These are phyloP conservation scores for Esox lucius DNA, from an alignment of 2,797 vertebrate species.

Conservation along the genomic window DNA sequence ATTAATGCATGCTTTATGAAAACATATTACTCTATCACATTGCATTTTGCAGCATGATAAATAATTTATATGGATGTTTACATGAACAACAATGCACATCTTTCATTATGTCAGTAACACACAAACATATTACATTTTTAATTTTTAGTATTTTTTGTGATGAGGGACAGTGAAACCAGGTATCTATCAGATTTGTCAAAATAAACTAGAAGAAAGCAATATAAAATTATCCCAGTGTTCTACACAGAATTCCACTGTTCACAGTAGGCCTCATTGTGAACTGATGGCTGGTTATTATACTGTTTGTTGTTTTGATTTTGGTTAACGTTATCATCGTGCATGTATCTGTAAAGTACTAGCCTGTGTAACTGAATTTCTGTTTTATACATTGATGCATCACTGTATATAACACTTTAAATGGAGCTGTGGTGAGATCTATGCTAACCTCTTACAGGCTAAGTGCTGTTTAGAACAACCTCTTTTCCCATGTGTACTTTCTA, in stretches of 20 bases:
- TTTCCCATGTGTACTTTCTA: constrained; percentile 18
- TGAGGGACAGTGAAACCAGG: not conserved
- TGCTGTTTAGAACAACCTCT: constrained; percentile 43
- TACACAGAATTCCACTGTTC: not conserved
- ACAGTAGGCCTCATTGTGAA: not conserved
- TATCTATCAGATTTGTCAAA: not conserved
- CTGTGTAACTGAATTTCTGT: not conserved
- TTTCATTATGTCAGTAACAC: constrained; percentile 31
- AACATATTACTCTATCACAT: constrained; percentile 36
- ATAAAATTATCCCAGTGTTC: not conserved
- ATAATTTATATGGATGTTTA: constrained; percentile 52
- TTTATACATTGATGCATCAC: not conserved
- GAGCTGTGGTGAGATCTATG: constrained; percentile 16
- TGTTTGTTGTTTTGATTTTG: not conserved
- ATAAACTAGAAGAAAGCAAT: not conserved
- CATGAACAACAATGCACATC: constrained; percentile 4
- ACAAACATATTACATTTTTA: not conserved
- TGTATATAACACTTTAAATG: not conserved
- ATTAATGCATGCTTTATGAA: constrained; percentile 21
- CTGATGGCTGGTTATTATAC: not conserved
- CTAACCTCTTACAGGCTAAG: constrained; percentile 38
- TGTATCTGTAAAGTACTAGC: not conserved
- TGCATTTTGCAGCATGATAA: constrained; percentile 46
- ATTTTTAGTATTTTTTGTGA: not conserved
- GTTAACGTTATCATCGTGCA: not conserved